phyloP scores from a whole-genome alignment of 2,888 invertebrate genomes.

The Prostheceraeus crozeri region DNA sequence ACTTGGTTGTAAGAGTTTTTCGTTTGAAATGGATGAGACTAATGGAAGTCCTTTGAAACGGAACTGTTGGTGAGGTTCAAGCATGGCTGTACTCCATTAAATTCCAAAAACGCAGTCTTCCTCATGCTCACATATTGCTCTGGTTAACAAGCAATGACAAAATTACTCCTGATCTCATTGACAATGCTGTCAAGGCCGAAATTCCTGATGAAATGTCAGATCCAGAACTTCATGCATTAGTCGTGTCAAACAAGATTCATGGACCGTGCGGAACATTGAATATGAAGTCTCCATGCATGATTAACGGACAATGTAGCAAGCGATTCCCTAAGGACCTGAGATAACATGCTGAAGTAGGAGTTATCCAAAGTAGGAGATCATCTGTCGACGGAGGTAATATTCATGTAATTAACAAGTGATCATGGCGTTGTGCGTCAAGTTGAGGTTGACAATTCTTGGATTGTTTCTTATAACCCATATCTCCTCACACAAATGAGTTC shows the following conservation, averaged over 20 bases:
- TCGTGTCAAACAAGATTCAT: conserved; percentile 44
- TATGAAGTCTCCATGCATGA: conserved; percentile 51
- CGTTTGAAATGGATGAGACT: conserved; percentile 36
- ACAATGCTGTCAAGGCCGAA: conserved; percentile 41
- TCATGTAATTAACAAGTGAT: no score
- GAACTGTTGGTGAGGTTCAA: conserved; percentile 42
- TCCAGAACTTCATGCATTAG: conserved; percentile 40
- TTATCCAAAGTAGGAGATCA: conserved; percentile 50
- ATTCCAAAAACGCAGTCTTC: conserved; percentile 50
- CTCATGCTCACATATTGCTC: conserved; percentile 45
- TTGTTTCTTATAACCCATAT: conserved; percentile 36
- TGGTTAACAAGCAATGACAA: conserved; percentile 42
- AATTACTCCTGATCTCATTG: conserved; percentile 41
- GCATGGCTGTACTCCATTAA: conserved; percentile 45
- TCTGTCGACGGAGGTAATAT: conserved; percentile 34
- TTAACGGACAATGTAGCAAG: conserved; percentile 53
- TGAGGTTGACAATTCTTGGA: conserved; percentile 35
- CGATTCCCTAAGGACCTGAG: conserved; percentile 48
- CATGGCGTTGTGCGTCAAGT: no score
- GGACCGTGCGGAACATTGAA: conserved; percentile 44
- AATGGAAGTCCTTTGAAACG: conserved; percentile 34
- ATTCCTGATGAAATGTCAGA: conserved; percentile 42
- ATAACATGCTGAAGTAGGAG: conserved; percentile 45
- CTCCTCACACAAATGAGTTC: conserved; percentile 45
- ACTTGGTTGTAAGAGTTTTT: conserved; percentile 40